Conservation (phyloP, 2,797 vertebrate species). For the Argya squamiceps region DNA sequence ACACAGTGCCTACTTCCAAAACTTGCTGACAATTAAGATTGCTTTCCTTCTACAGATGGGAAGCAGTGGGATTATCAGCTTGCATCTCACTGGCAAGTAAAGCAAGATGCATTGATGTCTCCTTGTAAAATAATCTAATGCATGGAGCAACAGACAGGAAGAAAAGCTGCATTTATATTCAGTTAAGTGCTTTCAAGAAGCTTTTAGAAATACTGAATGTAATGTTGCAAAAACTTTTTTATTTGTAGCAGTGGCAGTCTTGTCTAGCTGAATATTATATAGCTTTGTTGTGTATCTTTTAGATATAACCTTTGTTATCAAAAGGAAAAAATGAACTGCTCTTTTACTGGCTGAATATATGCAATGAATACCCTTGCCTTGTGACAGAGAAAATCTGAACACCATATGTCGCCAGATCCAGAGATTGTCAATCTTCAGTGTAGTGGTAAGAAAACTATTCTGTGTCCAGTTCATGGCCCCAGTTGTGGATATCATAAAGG, state of each 20-base stretch:
- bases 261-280: not conserved
- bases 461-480: not conserved
- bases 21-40: not conserved
- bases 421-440: not conserved
- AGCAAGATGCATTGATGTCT: not conserved
- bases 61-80: not conserved
- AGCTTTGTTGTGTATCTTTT: not conserved
- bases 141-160: not conserved
- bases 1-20: not conserved
- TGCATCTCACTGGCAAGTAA: not conserved
- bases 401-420: fast-evolving
- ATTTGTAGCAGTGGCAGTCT: fast-evolving
- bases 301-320: not conserved
- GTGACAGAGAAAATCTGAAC: not conserved
- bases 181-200: not conserved
- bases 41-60: not conserved
- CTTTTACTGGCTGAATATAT: not conserved
- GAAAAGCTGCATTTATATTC: not conserved
- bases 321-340: not conserved
- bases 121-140: not conserved
- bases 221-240: not conserved
- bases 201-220: not conserved
- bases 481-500: not conserved
- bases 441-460: not conserved
- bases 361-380: not conserved